Evolutionary conservation across 2,888 invertebrate genomes (phyloP).

Genomic region (Pseudococcus jackbeardsleyi): DNA sequence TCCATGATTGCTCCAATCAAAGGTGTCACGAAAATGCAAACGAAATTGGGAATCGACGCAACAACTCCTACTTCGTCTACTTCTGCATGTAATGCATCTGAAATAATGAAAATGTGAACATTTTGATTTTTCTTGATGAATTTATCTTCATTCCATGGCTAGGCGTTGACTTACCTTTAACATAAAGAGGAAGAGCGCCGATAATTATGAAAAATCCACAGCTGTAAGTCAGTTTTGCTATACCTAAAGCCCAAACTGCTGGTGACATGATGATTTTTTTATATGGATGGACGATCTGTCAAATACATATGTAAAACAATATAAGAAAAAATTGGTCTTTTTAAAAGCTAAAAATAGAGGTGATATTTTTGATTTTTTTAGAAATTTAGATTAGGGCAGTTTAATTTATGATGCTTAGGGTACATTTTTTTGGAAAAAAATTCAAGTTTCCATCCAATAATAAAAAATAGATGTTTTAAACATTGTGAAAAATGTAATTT

Average conservation of each 20-base stretch:
- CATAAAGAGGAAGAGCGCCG: conserved; percentile 18
- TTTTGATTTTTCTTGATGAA: too few species aligned
- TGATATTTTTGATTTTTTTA: too few species aligned
- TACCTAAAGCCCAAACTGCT: neutral
- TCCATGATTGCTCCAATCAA: neutral
- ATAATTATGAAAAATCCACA: conserved; percentile 31
- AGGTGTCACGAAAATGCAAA: neutral
- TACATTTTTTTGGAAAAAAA: too few species aligned
- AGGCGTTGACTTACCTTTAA: conserved; percentile 50
- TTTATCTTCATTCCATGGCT: too few species aligned
- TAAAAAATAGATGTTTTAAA: too few species aligned
- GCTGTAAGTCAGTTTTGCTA: neutral
- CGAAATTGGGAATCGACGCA: conserved; percentile 30
- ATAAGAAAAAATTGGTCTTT: neutral
- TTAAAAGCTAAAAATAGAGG: too few species aligned
- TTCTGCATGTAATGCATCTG: neutral
- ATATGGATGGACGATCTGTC: conserved; percentile 2
- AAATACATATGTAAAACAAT: neutral
- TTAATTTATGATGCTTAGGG: too few species aligned
- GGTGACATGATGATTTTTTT: neutral
- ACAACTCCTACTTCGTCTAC: conserved; percentile 22
- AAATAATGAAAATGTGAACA: too few species aligned
- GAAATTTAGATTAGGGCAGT: too few species aligned
- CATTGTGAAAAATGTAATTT: too few species aligned
- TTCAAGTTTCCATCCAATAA: too few species aligned